Evolutionary conservation across 2,888 invertebrate genomes (phyloP), one percentile per base, ranked within the genome.

Genomic region (Muschampia plurimacula): DNA sequence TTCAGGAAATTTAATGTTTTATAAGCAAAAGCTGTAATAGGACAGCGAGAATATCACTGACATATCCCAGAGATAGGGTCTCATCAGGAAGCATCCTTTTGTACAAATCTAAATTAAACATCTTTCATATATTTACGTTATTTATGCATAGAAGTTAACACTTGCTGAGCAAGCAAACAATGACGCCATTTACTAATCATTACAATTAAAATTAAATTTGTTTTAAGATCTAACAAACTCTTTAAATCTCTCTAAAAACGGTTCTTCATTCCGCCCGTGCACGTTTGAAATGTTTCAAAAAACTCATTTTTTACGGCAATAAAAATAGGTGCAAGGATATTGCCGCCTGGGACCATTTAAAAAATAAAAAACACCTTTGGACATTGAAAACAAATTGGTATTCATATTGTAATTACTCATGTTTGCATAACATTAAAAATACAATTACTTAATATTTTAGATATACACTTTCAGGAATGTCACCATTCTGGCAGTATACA

Each of bases 391-490:
- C 15, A 60, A 65, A 69, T 80, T 80, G 80, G 81, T 79, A 82
- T 83, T 80, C 76, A 81, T 78, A 73, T 74, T 74, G 70, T 77
- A 74, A 76, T 77, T 22, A 22, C 71, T 76, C 68, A 75, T 86
- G 85, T 89, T 88, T 89, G 85, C 86, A 82, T 84, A 86, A 81
- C 81, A 84, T 84, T 84, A 84, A 81, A 78, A 81, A 75, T 78
- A 79, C 77, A 76, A 74, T 71, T 49, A 65, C 36, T 57, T n/a
- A 7, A 52, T 36, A 64, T 70, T 65, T 39, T 28, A 39, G 22
- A 49, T 52, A 15, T 22, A 22, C 2, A 60, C 15, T 15, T 41
- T 68, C 28, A 10, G n/a, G 66, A 39, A 60, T 71, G 71, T 71
- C 71, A 60, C 22, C 70, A 64, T 65, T 64, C 10, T 22, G 55